Evolutionary conservation across 2,797 vertebrate species (phyloP), one percentile per base, ranked within the genome.

Genomic region (Podargus strigoides): DNA sequence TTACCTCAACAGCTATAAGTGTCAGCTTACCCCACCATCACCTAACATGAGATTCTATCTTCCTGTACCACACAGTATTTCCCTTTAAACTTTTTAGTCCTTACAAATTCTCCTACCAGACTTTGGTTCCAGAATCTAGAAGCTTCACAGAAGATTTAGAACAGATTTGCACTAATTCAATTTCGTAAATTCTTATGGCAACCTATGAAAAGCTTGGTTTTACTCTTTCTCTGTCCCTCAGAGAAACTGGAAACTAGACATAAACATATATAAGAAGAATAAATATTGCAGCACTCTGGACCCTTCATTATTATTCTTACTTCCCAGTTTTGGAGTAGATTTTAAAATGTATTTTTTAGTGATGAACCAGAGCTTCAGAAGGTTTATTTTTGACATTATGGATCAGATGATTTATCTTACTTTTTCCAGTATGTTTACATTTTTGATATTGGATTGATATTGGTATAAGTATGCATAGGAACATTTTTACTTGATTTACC

Each of bases 1-100:
- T 94, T 94, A 79, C 75, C 80, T 97, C 85, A 83, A 34, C 63
- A 78, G 50, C 46, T 80, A 9, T 86, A 90, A 95, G 46, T 13
- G 1, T 85, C 78, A 85, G 56, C 39, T 93, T 91, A 84, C 18
- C 16, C 26, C 52, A 68, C 59, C 28, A 69, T 41, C 66, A 56
- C 47, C 79, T 58, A 10, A 2, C 30, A 79, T 70, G 64, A 88
- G 36, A 32, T n/a, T 56, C 52, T 81, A 9, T 30, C 49, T 75
- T 87, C 47, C 37, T 53, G 44, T 12, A 64, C 26, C 24, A 55
- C 63, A 39, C 18, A 49, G 6, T 6, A 56, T 62, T 75, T 85
- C 36, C 60, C 44, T 85, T 64, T 34, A 77, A 59, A 21, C 8
- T 10, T 80, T 56, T 49, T 32, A 39, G 21, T 67, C 69, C 24